Evolutionary conservation across 1,140 invertebrate genomes (phyloP).

Genomic region (Acromyrmex charruanus): DNA sequence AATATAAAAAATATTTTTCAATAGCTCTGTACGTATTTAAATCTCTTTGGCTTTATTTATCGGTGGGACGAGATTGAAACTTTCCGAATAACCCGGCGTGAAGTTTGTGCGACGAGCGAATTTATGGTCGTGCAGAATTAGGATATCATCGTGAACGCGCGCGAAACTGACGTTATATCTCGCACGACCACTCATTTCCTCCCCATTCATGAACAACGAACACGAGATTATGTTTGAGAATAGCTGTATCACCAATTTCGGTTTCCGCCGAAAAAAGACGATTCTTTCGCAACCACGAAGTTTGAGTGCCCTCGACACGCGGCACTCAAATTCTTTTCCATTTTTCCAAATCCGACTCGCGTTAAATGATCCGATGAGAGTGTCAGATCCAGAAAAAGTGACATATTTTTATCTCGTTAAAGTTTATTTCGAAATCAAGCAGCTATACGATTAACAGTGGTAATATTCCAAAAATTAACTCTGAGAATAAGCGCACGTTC

Average conservation of each 20-base stretch:
- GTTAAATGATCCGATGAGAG: not conserved
- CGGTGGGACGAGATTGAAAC: not conserved
- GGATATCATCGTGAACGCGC: slow-evolving; percentile 5
- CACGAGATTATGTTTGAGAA: slow-evolving; percentile 75
- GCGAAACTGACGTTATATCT: slow-evolving; percentile 33
- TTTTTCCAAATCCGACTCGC: not conserved
- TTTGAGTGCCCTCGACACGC: not conserved
- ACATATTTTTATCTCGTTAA: not conserved
- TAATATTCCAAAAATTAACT: not conserved
- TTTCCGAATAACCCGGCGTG: not conserved
- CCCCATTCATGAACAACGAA: slow-evolving; percentile 7
- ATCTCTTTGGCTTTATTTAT: not conserved
- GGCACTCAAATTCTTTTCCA: not conserved
- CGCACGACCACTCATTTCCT: not conserved
- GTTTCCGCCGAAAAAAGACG: slow-evolving; percentile 80
- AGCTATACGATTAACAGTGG: not conserved
- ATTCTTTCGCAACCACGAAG: slow-evolving; percentile 10
- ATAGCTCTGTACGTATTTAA: not conserved
- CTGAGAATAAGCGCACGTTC: no score
- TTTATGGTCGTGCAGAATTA: slow-evolving; percentile 31
- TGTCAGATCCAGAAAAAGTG: not conserved
- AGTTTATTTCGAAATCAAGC: not conserved
- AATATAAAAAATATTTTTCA: not conserved
- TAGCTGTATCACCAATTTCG: slow-evolving; percentile 78
- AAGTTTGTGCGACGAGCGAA: not conserved